Evolutionary conservation across 2,797 vertebrate species (phyloP), one percentile per base, ranked within the genome.

Genomic region (Hipposideros larvatus): DNA sequence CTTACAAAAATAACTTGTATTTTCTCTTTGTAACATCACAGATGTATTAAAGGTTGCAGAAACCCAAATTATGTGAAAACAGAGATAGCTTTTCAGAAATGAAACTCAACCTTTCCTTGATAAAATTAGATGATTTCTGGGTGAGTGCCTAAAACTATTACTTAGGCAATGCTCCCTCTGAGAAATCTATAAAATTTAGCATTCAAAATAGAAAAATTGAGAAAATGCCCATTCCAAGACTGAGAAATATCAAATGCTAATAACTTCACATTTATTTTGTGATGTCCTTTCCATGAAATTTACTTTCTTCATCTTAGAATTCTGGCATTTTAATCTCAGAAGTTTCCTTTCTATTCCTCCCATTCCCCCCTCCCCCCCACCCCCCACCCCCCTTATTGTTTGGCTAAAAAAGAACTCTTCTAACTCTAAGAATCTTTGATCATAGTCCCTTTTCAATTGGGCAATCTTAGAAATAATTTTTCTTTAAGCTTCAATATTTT

Each of bases 71-170:
- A 51, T 28, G 57, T 73, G 26, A 77, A 94, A 89, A 91, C 18
- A 93, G 55, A 65, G 55, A 63, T 2, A 70, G 53, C 34, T 74
- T 93, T 91, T 84, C 74, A 96, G 59, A 87, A 97, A 88, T 70
- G 26, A 96, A 59, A 83, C 8, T 68, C 22, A 68, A 66, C 18
- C 14, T 84, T 91, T 84, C 61, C 46, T 85, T 70, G 21, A 90
- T 55, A 63, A n/a, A 87, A 75, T 88, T 63, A 75, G 41, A n/a
- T 51, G 74, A 48, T 73, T 79, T 77, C 46, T 88, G 22, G 48
- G 26, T 70, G 26, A 77, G 16, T 82, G n/a, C 55, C 41, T 68
- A 74, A 90, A 87, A 46, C 70, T 70, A 63, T n/a, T 24, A 84
- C 28, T 92, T 59, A 78, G 57, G 22, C 7, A 34, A 37, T 48